Percentiles rank a stretch among this genome's conserved stretches.
Evolutionary conservation across 2,797 vertebrate species (phyloP).

Genomic region (Poecilia velifera): DNA sequence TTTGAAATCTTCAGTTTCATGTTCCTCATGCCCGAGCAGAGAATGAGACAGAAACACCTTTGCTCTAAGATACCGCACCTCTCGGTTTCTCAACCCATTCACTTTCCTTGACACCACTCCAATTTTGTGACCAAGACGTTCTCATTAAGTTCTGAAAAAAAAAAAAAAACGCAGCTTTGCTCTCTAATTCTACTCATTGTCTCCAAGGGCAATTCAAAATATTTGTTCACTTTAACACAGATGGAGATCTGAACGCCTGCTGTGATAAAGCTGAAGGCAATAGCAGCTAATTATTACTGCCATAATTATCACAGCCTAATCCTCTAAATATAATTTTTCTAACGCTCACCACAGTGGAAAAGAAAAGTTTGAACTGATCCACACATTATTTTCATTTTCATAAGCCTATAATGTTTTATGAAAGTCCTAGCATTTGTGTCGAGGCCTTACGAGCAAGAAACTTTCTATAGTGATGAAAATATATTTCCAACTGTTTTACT

Average conservation of each 20-base stretch:
- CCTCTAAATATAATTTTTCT: conserved; percentile 12
- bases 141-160: background rate
- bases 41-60: conserved; percentile 32
- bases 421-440: background rate
- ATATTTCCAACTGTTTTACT: background rate
- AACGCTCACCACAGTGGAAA: background rate
- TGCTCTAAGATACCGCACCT: conserved; percentile 27
- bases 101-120: conserved; percentile 17
- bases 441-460: background rate
- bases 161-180: background rate
- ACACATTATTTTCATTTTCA: background rate
- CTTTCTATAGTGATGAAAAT: background rate
- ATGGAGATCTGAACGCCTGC: background rate
- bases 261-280: conserved; percentile 5
- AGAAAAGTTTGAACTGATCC: background rate
- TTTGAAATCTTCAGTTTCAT: conserved; percentile 63
- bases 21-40: conserved; percentile 50
- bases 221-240: conserved; percentile 5
- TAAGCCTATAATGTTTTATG: background rate
- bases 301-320: conserved; percentile 17
- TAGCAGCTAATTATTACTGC: conserved; percentile 20
- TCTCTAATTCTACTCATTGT: conserved; percentile 1
- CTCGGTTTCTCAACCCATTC: conserved; percentile 27
- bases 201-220: conserved; percentile 6
- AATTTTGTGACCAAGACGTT: conserved; percentile 13